Percentiles rank a stretch among this genome's conserved stretches.
These are phyloP conservation scores for Zosterops borbonicus DNA, from an alignment of 2,113 vertebrate species.

Conservation along the genomic window DNA sequence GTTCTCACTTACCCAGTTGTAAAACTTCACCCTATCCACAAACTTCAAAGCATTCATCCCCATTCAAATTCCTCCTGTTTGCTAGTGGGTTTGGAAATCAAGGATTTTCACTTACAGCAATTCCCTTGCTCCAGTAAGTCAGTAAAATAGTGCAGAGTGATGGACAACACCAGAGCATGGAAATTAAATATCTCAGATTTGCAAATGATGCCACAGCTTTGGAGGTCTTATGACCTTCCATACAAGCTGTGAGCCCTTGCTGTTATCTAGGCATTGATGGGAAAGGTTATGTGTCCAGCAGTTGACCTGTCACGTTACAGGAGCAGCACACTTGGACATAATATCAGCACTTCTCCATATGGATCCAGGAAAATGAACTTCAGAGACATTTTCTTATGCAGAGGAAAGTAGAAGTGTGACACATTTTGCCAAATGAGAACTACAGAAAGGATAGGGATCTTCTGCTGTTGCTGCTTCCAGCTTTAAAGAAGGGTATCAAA, in stretches of 20 bases:
- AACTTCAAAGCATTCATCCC: not conserved
- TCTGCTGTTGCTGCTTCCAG: not conserved
- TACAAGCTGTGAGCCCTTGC: not conserved
- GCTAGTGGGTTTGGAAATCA: not conserved
- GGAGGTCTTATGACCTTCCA: not conserved
- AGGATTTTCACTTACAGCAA: not conserved
- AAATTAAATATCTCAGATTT: not conserved
- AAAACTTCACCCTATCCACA: not conserved
- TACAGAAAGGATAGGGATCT: not conserved
- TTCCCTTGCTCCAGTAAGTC: not conserved
- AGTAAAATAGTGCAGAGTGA: not conserved
- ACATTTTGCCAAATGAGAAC: not conserved
- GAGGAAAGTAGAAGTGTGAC: not conserved
- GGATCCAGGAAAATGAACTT: not conserved
- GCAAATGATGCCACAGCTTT: not conserved
- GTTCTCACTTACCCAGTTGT: not conserved
- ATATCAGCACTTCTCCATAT: fast-evolving
- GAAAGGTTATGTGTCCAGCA: not conserved
- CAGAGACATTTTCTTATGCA: not conserved
- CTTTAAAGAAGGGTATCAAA: not conserved
- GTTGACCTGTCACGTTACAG: not conserved
- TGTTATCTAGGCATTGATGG: not conserved
- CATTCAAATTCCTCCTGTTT: not conserved
- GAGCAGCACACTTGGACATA: not conserved
- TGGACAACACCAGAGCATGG: fast-evolving